Base-by-base conservation (phyloP, 2,113 vertebrate species). In the Platycercus adscitus region DNA sequence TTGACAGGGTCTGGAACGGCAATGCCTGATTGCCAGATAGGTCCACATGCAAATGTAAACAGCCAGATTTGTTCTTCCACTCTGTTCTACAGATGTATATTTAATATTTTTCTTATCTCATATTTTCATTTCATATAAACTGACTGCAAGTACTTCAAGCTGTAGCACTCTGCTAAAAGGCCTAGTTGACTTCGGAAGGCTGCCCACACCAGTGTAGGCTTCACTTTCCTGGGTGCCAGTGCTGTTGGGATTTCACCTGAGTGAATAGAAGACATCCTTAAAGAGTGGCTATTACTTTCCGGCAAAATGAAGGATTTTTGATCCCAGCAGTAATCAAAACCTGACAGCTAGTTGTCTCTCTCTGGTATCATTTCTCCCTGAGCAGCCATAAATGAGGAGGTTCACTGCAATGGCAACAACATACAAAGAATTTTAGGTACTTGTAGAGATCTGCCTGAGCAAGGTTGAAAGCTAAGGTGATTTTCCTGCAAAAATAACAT, bases 111-210 rank as follows among this genome's bases (percentile, higher is more conserved):
- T 37, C 28, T 72, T 76, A 78, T 83, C 43, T 91, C 69, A 10
- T 63, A 80, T 81, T 96, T 91, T 89, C 60, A 70, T 86, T 83
- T 93, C 69, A 60, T 89, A 73, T 91, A 82, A 93, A 81, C 80
- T 90, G 73, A 86, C 65, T 84, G 65, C 80, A 97, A 95, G 80
- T 44, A 89, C 63, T 92, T 95, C 90, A 89, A 65, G 47, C 63
- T 91, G 81, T 65, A 80, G 47, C 37, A 53, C 37, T 44, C n/a
- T 31, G 41, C 35, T 82, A 64, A 77, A 60, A 52, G 17, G 47
- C 25, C 25, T 46, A 50, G 17, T 6, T 60, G 41, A 28, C 33
- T 70, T 41, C 6, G 44, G 49, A 68, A 60, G n/a, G 15, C 44
- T 28, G 33, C 13, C n/a, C 19, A 33, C 0, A 3, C 23, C 26